A percentile compares a stretch with the other conserved stretches of the same genome.
These are phyloP conservation scores for Sylvilagus floridanus DNA, from an alignment of 2,797 vertebrate genomes.

Conservation along the genomic window DNA sequence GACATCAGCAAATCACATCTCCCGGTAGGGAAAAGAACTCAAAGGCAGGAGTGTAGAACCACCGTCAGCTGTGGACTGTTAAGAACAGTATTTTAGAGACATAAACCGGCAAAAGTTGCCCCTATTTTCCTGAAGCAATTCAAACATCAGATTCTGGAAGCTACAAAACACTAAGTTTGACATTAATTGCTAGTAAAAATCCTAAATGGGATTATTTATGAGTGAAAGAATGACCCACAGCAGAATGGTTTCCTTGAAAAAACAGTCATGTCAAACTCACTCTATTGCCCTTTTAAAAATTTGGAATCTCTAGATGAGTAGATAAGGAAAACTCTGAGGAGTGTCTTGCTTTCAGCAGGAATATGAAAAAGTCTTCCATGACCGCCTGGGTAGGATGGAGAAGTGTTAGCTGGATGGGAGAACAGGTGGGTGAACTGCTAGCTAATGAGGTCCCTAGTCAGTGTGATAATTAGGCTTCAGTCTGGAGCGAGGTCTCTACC, in stretches of 20 bases:
- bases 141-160: slow-evolving; percentile 41
- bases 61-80: background rate
- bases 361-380: background rate
- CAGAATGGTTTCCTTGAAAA: background rate
- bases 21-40: background rate
- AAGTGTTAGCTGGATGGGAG: background rate
- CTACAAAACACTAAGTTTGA: background rate
- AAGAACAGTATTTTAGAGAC: slow-evolving; percentile 36
- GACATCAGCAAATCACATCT: background rate
- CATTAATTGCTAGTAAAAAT: slow-evolving; percentile 1
- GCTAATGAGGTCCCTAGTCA: background rate
- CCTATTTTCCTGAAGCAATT: background rate
- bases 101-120: background rate
- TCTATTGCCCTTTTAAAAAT: background rate
- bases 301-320: background rate
- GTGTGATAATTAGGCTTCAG: background rate
- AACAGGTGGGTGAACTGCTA: background rate
- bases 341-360: slow-evolving; percentile 30
- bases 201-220: background rate
- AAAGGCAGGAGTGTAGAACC: background rate
- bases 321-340: slow-evolving; percentile 21
- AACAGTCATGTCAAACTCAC: background rate
- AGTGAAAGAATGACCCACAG: background rate
- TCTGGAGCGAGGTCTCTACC: background rate
- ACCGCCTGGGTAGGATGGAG: background rate